Base-by-base conservation (phyloP, 2,888 invertebrate genomes). In the Hypomecis atomaria region DNA sequence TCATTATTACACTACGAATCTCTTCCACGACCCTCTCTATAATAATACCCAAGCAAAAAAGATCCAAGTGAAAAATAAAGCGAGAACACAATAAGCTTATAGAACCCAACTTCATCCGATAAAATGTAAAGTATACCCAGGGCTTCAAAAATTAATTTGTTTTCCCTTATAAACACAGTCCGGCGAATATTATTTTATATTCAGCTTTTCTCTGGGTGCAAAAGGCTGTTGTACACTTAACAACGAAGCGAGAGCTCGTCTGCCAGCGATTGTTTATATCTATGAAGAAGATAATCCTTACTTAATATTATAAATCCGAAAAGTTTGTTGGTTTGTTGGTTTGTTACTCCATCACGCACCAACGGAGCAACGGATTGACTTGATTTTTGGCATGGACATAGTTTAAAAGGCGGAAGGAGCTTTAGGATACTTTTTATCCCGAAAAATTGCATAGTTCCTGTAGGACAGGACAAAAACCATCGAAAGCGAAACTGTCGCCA, bases 1-100 rank as follows among this genome's bases (percentile, higher is more conserved):
- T 79, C 74, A 79, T 83, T 84, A 83, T 78, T 83, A 78, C 82
- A 81, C 77, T 79, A 77, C 60, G 57, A 61, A 60, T 47, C 60
- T 57, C 55, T 44, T 47, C 55, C 0, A n/a, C 43, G 13, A 40
- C 44, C 54, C 59, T 40, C 48, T 52, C 36, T 48, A 44, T 47
- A 59, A 74, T 76, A 75, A 75, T 74, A 69, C 65, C 65, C 60
- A 55, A 59, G 66, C 66, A 74, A 76, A 79, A 81, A 77, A 67
- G 76, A 80, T 71, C 62, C 71, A 61, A 71, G 66, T 65, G 61
- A 56, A 75, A 76, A 77, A 76, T 76, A 76, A 77, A 75, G 74
- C 66, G 65, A 66, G 45, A 47, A 58, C 60, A 63, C 63, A 68
- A 61, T 54, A 65, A 60, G 55, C 60, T 64, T 58, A 57, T 59